Evolutionary conservation across 2,797 vertebrate genomes (phyloP), one percentile per base, ranked within the genome.

Genomic region (Brachyrhaphis roseni): DNA sequence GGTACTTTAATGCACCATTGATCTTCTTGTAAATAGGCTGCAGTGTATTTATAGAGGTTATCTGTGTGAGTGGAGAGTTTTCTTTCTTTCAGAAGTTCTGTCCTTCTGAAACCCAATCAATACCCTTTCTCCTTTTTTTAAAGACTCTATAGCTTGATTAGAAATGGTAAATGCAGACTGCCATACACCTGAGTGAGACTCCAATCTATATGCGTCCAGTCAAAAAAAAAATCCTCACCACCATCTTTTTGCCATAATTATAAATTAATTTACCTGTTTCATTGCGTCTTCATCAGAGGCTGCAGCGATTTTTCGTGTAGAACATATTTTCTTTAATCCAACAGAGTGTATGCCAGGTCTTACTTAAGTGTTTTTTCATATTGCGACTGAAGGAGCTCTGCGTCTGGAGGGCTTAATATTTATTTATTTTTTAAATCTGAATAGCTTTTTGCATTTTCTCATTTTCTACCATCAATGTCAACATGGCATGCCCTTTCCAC

Each of bases 301-400:
- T 84, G 83, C 92, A 92, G 90, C 93, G 78, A 82, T 85, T 84
- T 55, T 81, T 89, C 0, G 11, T 82, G 93, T 88, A 77, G 87
- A 91, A 93, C 78, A 82, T 89, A 88, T 91, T 75, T 84, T 57
- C 82, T 87, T 77, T 95, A 94, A 94, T 94, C 91, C 88, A 86
- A 77, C 86, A 43, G 74, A 82, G 78, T 78, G 77, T 82, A 88
- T 90, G 90, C 90, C 87, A 88, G 87, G 87, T 82, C 86, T 92
- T 88, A 88, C 88, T 89, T 86, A 73, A 75, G 79, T 72, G 49
- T 88, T 86, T 91, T 91, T 89, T 92, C 78, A 89, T 82, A 83
- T 74, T 45, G 74, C 75, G 74, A 79, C 84, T 86, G 84, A 85
- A 79, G 86, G 83, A 81, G 79, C 74, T 83, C 78, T 79, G 83